phyloP scores from a whole-genome alignment of 1,140 invertebrate genomes.

The Episyrphus balteatus region DNA sequence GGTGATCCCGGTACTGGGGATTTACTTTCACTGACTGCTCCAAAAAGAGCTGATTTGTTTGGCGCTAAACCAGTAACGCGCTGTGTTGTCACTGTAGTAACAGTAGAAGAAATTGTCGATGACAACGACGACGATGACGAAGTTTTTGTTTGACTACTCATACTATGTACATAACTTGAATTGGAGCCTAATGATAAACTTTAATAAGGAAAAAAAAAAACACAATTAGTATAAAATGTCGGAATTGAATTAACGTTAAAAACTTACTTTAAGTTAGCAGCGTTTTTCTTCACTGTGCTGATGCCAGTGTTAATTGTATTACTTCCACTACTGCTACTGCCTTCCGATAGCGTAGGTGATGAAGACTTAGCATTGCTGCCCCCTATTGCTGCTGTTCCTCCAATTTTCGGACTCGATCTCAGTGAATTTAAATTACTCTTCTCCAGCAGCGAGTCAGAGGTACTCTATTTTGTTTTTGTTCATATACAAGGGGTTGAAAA shows the following conservation, averaged over 20 bases:
- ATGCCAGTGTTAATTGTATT: slow-evolving; percentile 9
- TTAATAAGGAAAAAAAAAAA: slow-evolving; percentile 7
- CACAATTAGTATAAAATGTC: slow-evolving; percentile 2
- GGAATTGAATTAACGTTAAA: slow-evolving; percentile 4
- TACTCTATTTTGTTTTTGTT: slow-evolving; percentile 2
- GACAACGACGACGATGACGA: slow-evolving; percentile 6
- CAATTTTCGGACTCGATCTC: slow-evolving; percentile 4
- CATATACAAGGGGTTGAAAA: not conserved
- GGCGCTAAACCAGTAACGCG: slow-evolving; percentile 17
- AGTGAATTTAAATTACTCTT: slow-evolving; percentile 2
- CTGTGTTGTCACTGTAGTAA: slow-evolving; percentile 15
- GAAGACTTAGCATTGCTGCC: slow-evolving; percentile 16
- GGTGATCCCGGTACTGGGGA: slow-evolving; percentile 12
- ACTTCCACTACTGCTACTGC: slow-evolving; percentile 19
- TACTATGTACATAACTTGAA: slow-evolving; percentile 34
- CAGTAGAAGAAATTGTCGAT: slow-evolving; percentile 1
- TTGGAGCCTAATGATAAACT: slow-evolving; percentile 35
- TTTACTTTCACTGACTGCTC: slow-evolving; percentile 11
- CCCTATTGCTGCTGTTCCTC: slow-evolving; percentile 1
- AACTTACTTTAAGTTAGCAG: slow-evolving; percentile 32
- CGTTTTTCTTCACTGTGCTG: slow-evolving; percentile 29
- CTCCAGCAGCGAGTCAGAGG: slow-evolving; percentile 10
- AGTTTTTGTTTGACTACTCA: slow-evolving; percentile 13
- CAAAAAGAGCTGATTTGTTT: slow-evolving; percentile 32
- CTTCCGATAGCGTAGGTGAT: slow-evolving; percentile 31